These are phyloP conservation scores for Gasteruption jaculator DNA, from an alignment of 2,888 invertebrate species.

Conservation along the genomic window DNA sequence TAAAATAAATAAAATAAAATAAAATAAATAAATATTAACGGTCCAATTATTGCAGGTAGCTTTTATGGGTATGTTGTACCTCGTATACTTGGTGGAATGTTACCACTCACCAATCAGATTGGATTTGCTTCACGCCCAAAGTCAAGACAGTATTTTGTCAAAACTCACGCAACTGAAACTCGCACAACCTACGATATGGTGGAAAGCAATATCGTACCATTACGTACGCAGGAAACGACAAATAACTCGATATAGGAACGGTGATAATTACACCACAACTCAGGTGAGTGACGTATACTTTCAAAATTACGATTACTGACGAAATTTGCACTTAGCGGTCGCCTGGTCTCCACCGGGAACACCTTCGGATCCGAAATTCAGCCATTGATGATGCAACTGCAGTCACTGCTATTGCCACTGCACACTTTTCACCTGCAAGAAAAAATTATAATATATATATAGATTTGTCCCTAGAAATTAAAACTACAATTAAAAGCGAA, in stretches of 20 bases:
- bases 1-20: too few relatives aligned
- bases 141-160: constrained; percentile 64
- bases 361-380: too few relatives aligned
- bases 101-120: constrained; percentile 75
- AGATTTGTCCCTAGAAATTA: too few relatives aligned
- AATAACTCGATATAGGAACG: constrained; percentile 74
- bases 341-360: too few relatives aligned
- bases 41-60: constrained; percentile 53
- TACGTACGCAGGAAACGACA: constrained; percentile 73
- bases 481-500: too few relatives aligned
- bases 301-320: too few relatives aligned
- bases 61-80: constrained; percentile 72
- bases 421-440: too few relatives aligned
- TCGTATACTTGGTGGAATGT: constrained; percentile 79
- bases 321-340: too few relatives aligned
- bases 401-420: too few relatives aligned
- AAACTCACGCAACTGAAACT: constrained; percentile 64
- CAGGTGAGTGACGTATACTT: constrained; percentile 65
- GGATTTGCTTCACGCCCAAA: constrained; percentile 62
- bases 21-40: too few relatives aligned
- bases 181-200: constrained; percentile 77
- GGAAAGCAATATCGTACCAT: constrained; percentile 83
- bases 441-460: too few relatives aligned
- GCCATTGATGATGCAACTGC: too few relatives aligned
- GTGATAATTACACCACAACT: constrained; percentile 76